A percentile compares a stretch with the other conserved stretches of the same genome.
These are phyloP conservation scores for Gymnocypris eckloni DNA, from an alignment of 2,797 vertebrate species.

Conservation along the genomic window DNA sequence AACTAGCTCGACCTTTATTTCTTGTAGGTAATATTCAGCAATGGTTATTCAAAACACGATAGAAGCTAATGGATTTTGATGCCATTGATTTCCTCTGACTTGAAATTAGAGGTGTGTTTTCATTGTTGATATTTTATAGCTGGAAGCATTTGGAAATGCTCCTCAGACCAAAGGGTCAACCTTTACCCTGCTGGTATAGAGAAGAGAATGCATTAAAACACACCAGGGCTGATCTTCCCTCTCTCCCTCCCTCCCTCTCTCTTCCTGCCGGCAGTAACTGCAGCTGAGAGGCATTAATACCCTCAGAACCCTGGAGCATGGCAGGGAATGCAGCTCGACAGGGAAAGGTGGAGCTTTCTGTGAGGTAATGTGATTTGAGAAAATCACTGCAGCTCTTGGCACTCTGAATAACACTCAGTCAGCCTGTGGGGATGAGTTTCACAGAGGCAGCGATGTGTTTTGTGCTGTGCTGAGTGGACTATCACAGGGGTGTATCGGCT, in stretches of 20 bases:
- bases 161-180: constrained; percentile 5
- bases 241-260: constrained; percentile 34
- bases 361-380: constrained; percentile 64
- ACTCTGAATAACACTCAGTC: constrained; percentile 43
- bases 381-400: constrained; percentile 46
- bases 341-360: constrained; percentile 60
- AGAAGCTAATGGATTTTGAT: constrained; percentile 25
- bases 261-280: constrained; percentile 40
- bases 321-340: constrained; percentile 49
- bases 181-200: neutral
- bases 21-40: neutral
- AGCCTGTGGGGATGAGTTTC: constrained; percentile 49
- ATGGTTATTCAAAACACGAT: neutral
- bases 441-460: constrained; percentile 50
- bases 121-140: neutral
- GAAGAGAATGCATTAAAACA: constrained; percentile 22
- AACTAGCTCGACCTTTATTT: neutral
- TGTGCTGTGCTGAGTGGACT: constrained; percentile 51
- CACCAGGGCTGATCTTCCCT: constrained; percentile 1
- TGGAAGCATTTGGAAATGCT: neutral
- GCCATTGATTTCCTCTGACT: neutral
- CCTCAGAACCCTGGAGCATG: constrained; percentile 53
- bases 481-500: constrained; percentile 40
- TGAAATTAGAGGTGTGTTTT: neutral
- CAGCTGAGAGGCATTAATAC: constrained; percentile 57